Conservation (phyloP, 2,888 invertebrate species). For the Hoplodrina blanda region DNA sequence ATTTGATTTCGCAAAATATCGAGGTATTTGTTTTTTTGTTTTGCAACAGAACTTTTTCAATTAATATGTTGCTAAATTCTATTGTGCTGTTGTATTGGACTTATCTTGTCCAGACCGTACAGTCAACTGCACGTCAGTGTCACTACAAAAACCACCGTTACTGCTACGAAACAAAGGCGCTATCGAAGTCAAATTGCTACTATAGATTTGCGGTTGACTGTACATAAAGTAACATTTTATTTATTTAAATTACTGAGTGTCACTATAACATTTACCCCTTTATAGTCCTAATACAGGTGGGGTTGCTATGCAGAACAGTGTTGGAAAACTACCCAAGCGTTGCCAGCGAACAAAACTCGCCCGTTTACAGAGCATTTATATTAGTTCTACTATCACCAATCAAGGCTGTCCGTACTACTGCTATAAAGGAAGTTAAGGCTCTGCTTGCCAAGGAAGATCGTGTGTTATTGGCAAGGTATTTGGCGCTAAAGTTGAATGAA, state of each 20-base stretch:
- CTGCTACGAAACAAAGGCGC: too few relatives aligned
- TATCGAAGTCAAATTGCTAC: too few relatives aligned
- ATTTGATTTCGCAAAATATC: too few relatives aligned
- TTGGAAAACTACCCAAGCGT: constrained; percentile 93
- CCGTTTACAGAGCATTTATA: constrained; percentile 93
- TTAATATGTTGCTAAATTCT: too few relatives aligned
- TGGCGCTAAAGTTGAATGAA: constrained; percentile 92
- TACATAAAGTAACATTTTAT: too few relatives aligned
- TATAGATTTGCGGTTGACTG: too few relatives aligned
- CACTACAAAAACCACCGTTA: too few relatives aligned
- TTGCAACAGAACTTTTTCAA: too few relatives aligned
- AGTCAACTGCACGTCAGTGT: too few relatives aligned
- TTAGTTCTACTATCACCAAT: constrained; percentile 92
- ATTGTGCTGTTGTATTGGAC: too few relatives aligned
- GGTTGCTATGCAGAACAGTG: constrained; percentile 93
- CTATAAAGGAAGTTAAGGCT: constrained; percentile 91
- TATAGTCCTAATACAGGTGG: constrained; percentile 92
- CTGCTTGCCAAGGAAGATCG: constrained; percentile 92
- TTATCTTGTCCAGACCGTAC: too few relatives aligned
- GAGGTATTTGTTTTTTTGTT: too few relatives aligned
- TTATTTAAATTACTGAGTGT: constrained; percentile 60
- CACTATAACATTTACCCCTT: constrained; percentile 86
- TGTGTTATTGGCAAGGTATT: constrained; percentile 91
- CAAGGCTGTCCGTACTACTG: constrained; percentile 91
- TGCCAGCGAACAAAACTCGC: constrained; percentile 92